A percentile compares a stretch with the other conserved stretches of the same genome.
phyloP scores from a whole-genome alignment of 2,888 invertebrate genomes.

The Micoletzkya japonica region DNA sequence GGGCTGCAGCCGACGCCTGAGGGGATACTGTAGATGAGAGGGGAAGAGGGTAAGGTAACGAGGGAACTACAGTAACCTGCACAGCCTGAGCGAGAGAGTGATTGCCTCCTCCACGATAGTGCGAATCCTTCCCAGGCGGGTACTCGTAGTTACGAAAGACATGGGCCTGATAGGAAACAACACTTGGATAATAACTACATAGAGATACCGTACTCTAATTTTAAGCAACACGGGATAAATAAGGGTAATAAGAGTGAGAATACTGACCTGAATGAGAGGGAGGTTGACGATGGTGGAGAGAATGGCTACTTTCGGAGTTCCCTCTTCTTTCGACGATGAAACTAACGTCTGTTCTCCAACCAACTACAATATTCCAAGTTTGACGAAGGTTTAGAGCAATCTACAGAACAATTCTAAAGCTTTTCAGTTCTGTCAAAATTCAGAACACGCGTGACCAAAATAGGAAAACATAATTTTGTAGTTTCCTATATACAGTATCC shows the following conservation, averaged over 20 bases:
- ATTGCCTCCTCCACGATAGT: slow-evolving; percentile 61
- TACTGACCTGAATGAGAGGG: slow-evolving; percentile 68
- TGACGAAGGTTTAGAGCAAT: background rate
- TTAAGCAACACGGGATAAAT: background rate
- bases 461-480: background rate
- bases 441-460: background rate
- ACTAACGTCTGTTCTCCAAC: slow-evolving; percentile 51
- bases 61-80: slow-evolving; percentile 27
- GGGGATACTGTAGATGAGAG: background rate
- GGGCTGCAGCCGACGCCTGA: slow-evolving; percentile 86
- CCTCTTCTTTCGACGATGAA: slow-evolving; percentile 42
- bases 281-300: slow-evolving; percentile 81
- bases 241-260: background rate
- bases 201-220: background rate
- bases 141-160: slow-evolving; percentile 82
- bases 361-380: slow-evolving; percentile 38
- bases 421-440: too few relatives aligned
- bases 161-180: slow-evolving; percentile 70
- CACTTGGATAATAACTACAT: background rate
- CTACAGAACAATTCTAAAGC: too few relatives aligned
- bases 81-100: slow-evolving; percentile 44
- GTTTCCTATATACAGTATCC: background rate
- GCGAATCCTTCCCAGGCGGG: slow-evolving; percentile 71
- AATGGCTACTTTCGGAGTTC: slow-evolving; percentile 73
- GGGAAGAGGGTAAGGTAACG: background rate